Evolutionary conservation across 2,797 vertebrate species (phyloP), one percentile per base, ranked within the genome.

Genomic region (Chiloscyllium punctatum): DNA sequence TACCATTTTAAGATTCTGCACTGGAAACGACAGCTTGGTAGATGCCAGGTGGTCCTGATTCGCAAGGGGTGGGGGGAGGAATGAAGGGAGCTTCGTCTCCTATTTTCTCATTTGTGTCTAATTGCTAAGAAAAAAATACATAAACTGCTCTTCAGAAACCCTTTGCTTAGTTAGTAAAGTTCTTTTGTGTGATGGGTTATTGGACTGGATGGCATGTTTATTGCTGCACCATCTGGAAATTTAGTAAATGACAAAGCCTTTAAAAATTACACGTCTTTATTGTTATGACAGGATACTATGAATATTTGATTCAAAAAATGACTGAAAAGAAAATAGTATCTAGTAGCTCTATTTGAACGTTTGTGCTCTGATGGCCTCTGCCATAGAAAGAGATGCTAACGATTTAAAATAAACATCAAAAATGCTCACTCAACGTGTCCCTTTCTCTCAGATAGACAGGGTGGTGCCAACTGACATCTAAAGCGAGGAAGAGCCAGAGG

Each of bases 11-110:
- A 69, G 66, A 92, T 92, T 68, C 90, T 42, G 66, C 66, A 27
- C 90, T 92, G 62, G 68, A 92, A 23, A 42, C n/a, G 37, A 68
- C 90, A 69, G 90, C 66, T 68, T 69, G 90, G 18, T 92, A 68
- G 90, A 27, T 68, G 90, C 62, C 90, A 92, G 90, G 90, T 92
- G 90, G 66, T 21, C 66, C 90, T 69, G n/a, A 92, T 25, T 69
- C 37, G 30, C 4, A 2, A 62, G 90, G 62, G 62, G 88, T 0
- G 13, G 88, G 62, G 62, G 16, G 1, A 27, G 33, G 30, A 66
- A 37, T 69, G n/a, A 42, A 69, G 90, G 37, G 90, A 42, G 37
- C 25, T 37, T 69, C 8, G 9, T 42, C 69, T 42, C 69, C 66
- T 69, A 57, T 62, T 92, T 69, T 68, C n/a, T 92, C 82, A 84